phyloP scores from a whole-genome alignment of 2,113 vertebrate species.

The Anarrhichthys ocellatus region DNA sequence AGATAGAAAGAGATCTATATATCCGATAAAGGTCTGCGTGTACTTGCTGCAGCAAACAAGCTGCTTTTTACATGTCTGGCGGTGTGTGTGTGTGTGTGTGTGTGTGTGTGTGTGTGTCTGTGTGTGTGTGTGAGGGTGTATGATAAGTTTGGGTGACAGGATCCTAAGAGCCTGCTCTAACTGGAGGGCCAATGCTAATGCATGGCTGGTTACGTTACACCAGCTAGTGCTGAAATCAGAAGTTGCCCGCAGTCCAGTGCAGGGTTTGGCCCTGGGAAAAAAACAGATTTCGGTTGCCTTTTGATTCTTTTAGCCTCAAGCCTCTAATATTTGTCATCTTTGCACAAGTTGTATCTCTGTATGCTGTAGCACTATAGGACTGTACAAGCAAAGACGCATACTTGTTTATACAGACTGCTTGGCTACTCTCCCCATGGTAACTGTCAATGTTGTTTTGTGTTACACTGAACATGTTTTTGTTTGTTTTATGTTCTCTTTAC shows the following conservation, averaged over 20 bases:
- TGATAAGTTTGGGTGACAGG: slow-evolving; percentile 83
- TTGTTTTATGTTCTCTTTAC: slow-evolving; percentile 17
- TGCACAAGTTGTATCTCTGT: slow-evolving; percentile 62
- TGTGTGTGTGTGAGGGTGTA: slow-evolving; percentile 55
- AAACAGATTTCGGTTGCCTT: slow-evolving; percentile 76
- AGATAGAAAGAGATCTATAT: slow-evolving; percentile 1
- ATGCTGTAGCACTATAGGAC: slow-evolving; percentile 62
- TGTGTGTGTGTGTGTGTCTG: no score
- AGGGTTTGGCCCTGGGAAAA: slow-evolving; percentile 75
- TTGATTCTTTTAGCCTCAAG: slow-evolving; percentile 74
- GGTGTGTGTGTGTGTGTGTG: slow-evolving; percentile 20
- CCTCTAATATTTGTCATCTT: slow-evolving; percentile 71
- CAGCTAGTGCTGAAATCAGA: slow-evolving; percentile 81
- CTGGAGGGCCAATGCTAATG: slow-evolving; percentile 85
- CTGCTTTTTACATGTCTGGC: slow-evolving; percentile 22
- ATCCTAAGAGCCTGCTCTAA: slow-evolving; percentile 80
- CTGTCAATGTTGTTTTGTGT: slow-evolving; percentile 73
- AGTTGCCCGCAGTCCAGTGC: slow-evolving; percentile 74
- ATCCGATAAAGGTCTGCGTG: not conserved
- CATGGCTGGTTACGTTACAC: slow-evolving; percentile 85
- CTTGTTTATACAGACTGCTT: slow-evolving; percentile 70
- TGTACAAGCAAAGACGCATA: slow-evolving; percentile 41
- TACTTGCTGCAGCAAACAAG: slow-evolving; percentile 44
- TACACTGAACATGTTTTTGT: slow-evolving; percentile 32
- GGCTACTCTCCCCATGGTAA: slow-evolving; percentile 76